Percentiles rank a stretch among this genome's conserved stretches.
phyloP scores from a whole-genome alignment of 2,888 invertebrate genomes.

The Drosophila setosimentum region DNA sequence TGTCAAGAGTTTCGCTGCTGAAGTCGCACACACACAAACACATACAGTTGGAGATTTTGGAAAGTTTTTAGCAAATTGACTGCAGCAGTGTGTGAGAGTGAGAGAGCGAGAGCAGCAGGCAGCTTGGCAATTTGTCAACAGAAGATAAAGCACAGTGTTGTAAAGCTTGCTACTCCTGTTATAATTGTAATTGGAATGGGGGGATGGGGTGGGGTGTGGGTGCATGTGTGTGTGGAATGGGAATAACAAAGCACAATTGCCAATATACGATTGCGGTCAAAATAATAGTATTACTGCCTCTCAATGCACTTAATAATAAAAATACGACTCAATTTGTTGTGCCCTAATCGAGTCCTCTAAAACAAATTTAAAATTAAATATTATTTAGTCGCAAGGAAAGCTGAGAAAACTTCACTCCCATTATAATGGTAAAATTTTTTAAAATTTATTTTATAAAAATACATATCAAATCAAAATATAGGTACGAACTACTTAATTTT shows the following conservation, averaged over 20 bases:
- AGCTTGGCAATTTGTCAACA: constrained; percentile 70
- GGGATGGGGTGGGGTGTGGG: too few species aligned
- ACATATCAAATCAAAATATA: too few species aligned
- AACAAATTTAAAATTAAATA: too few species aligned
- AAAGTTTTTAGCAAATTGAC: constrained; percentile 58
- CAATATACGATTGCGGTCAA: constrained; percentile 7
- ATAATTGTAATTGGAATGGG: constrained; percentile 54
- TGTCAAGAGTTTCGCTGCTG: constrained; percentile 54
- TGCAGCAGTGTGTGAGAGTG: constrained; percentile 13
- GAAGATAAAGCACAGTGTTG: constrained; percentile 41
- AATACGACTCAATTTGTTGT: neutral
- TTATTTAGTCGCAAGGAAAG: too few species aligned
- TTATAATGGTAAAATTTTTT: too few species aligned
- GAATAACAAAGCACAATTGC: constrained; percentile 29
- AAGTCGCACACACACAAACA: constrained; percentile 17
- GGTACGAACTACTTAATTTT: neutral
- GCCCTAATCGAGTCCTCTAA: neutral
- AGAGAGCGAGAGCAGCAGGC: neutral
- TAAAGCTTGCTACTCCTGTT: constrained; percentile 34
- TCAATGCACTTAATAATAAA: neutral
- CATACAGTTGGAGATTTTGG: constrained; percentile 29
- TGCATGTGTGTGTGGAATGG: constrained; percentile 50
- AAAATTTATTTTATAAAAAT: too few species aligned
- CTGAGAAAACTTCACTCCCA: too few species aligned
- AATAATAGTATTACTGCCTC: neutral